Evolutionary conservation across 2,113 vertebrate species (phyloP).

Genomic region (Daphoenositta chrysoptera): DNA sequence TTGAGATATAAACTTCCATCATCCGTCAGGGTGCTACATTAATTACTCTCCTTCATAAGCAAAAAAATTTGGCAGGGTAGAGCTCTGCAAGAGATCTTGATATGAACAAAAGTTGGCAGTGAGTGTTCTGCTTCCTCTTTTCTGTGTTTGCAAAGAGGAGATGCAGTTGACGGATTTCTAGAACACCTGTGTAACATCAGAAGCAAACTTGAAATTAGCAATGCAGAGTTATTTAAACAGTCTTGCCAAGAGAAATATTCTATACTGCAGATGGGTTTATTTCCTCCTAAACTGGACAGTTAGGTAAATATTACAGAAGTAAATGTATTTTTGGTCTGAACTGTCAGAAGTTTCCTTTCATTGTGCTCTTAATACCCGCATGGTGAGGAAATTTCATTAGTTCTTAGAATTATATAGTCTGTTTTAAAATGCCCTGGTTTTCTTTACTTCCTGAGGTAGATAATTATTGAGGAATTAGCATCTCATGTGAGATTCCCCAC

Average conservation of each 20-base stretch:
- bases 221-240: neutral
- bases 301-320: neutral
- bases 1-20: neutral
- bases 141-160: neutral
- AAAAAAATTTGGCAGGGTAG: neutral
- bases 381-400: neutral
- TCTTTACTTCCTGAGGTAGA: neutral
- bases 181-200: neutral
- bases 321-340: neutral
- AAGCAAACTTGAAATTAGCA: neutral
- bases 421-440: neutral
- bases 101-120: neutral
- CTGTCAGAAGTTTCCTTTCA: neutral
- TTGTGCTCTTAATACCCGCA: neutral
- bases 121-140: constrained; percentile 20
- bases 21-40: neutral
- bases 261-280: neutral
- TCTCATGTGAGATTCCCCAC: neutral
- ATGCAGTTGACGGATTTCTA: neutral
- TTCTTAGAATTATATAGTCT: neutral
- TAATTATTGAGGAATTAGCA: neutral
- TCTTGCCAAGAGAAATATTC: neutral
- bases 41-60: neutral
- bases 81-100: neutral
- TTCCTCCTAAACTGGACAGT: neutral